phyloP scores from a whole-genome alignment of 2,113 vertebrate species.

The Pristiophorus japonicus region DNA sequence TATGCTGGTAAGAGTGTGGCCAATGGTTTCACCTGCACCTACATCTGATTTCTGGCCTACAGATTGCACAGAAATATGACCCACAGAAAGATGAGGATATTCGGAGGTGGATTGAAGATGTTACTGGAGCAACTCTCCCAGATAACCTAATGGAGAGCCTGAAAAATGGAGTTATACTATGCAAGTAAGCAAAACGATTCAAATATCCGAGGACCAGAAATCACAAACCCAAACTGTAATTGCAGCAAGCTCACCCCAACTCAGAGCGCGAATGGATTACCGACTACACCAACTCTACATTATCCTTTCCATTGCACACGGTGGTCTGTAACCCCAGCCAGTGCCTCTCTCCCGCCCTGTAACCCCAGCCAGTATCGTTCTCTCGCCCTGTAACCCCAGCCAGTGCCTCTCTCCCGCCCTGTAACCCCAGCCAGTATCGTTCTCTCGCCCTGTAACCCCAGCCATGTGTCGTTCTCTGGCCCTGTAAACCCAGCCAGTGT shows the following conservation, averaged over 20 bases:
- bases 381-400: no score
- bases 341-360: not conserved
- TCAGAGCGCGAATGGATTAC: not conserved
- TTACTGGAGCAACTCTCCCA: constrained; percentile 67
- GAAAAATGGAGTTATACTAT: constrained; percentile 81
- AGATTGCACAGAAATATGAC: constrained; percentile 90
- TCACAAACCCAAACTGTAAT: not conserved
- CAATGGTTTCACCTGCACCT: not conserved
- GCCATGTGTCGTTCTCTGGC: not conserved
- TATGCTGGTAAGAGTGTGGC: not conserved
- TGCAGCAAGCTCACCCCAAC: not conserved
- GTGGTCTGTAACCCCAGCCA: not conserved
- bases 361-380: not conserved
- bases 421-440: not conserved
- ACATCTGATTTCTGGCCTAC: constrained; percentile 28
- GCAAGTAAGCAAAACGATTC: constrained; percentile 68
- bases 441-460: not conserved
- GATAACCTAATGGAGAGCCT: constrained; percentile 86
- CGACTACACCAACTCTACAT: not conserved
- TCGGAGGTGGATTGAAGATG: constrained; percentile 76
- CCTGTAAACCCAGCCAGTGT: not conserved
- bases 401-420: not conserved
- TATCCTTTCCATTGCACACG: not conserved
- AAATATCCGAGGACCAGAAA: not conserved
- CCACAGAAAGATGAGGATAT: constrained; percentile 77